Conservation (phyloP, 1,140 invertebrate genomes). For the Trigoniulus corallinus region DNA sequence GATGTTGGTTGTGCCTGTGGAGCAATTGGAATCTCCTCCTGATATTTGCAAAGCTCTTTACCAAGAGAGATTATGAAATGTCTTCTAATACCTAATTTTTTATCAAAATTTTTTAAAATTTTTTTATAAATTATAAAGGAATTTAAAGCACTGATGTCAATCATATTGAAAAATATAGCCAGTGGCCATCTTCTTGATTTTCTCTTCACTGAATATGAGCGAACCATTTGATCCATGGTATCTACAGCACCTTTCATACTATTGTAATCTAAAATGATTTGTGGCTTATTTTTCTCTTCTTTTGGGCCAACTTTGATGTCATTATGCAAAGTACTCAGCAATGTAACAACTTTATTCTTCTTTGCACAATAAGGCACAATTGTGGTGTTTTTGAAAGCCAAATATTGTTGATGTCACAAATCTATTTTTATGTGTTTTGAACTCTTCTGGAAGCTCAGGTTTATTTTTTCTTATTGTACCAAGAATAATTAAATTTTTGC, state of each 20-base stretch:
- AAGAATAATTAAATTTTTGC: background rate
- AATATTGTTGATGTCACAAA: constrained; percentile 6
- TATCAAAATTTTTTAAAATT: background rate
- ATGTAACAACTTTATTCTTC: constrained; percentile 11
- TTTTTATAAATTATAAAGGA: background rate
- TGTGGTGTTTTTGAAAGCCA: constrained; percentile 10
- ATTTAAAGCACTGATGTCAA: constrained; percentile 11
- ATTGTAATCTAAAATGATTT: constrained; percentile 13
- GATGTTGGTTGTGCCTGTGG: background rate
- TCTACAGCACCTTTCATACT: constrained; percentile 11
- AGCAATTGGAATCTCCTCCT: background rate
- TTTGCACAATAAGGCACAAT: constrained; percentile 15
- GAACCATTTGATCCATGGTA: constrained; percentile 11
- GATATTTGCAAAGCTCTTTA: background rate
- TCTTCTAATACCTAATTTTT: background rate
- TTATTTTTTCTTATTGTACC: constrained; percentile 6
- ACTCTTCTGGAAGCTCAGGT: background rate
- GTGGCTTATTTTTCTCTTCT: constrained; percentile 7
- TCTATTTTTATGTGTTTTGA: background rate
- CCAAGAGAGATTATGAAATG: background rate
- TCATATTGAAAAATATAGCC: constrained; percentile 13
- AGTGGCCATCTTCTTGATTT: constrained; percentile 14
- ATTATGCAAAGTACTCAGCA: constrained; percentile 9
- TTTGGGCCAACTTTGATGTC: background rate
- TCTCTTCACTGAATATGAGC: constrained; percentile 11